Conservation (phyloP, 1,140 invertebrate species). For the Dendrolimus kikuchii region DNA sequence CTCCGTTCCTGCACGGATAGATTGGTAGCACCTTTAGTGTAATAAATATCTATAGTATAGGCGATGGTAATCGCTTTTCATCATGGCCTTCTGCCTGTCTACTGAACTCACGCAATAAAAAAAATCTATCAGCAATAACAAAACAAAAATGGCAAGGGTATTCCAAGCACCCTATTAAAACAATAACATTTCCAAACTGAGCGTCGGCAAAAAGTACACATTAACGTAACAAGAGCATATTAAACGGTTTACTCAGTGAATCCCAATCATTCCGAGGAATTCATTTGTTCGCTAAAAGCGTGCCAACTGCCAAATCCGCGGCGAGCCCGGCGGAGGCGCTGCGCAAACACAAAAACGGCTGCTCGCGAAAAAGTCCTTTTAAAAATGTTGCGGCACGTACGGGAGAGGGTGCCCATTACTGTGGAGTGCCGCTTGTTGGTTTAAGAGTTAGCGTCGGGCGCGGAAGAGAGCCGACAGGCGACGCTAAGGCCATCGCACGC, state of each 20-base stretch:
- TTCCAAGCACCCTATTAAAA: neutral
- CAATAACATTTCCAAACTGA: neutral
- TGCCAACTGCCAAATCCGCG: conserved; percentile 48
- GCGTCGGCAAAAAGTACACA: conserved; percentile 19
- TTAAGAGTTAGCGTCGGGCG: conserved; percentile 50
- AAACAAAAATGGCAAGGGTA: no score
- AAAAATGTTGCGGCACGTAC: conserved; percentile 71
- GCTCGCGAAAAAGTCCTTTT: conserved; percentile 70
- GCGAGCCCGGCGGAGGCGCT: conserved; percentile 20
- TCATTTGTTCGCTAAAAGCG: conserved; percentile 65
- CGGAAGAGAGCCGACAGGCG: conserved; percentile 3
- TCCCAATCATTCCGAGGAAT: conserved; percentile 56
- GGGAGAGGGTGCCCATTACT: conserved; percentile 58
- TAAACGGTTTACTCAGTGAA: conserved; percentile 57
- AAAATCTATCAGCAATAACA: no score
- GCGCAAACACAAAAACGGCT: conserved; percentile 51
- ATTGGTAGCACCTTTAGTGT: no score
- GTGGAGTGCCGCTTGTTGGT: conserved; percentile 57
- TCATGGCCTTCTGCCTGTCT: no score
- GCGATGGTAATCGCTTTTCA: no score
- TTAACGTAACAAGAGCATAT: conserved; percentile 26
- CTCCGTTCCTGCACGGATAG: no score
- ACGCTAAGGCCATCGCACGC: no score
- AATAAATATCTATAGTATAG: no score
- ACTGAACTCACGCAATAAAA: no score